Conservation (phyloP, 2,888 invertebrate species). For the Endomychus coccineus region DNA sequence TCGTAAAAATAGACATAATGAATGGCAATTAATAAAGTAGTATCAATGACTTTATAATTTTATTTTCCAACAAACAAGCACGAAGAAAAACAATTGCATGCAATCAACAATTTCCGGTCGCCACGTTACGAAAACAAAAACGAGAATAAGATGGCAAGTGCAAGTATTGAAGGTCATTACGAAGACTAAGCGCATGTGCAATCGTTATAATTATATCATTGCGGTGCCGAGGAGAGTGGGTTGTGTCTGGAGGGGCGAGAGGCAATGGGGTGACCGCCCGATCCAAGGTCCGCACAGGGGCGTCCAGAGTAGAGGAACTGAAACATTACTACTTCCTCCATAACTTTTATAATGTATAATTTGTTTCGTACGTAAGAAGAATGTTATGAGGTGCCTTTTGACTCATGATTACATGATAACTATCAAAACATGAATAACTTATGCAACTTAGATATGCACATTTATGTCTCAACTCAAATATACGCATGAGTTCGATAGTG, state of each 20-base stretch:
- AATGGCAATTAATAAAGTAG: constrained; percentile 13
- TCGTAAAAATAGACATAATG: no score
- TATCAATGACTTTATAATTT: constrained; percentile 14
- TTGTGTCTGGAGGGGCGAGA: constrained; percentile 15
- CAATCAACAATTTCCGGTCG: constrained; percentile 31
- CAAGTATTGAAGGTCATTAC: constrained; percentile 31
- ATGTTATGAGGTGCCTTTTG: no score
- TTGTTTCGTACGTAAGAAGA: no score
- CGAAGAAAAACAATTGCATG: constrained; percentile 19
- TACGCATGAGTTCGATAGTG: no score
- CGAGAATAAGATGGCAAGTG: constrained; percentile 27
- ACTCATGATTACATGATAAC: no score
- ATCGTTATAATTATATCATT: constrained; percentile 31
- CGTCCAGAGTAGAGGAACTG: constrained; percentile 16
- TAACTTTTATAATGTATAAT: no score
- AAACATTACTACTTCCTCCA: constrained; percentile 1
- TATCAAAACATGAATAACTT: no score
- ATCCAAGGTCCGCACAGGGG: constrained; percentile 30
- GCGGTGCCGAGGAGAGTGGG: constrained; percentile 18
- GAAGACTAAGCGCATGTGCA: constrained; percentile 30
- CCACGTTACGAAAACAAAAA: constrained; percentile 16
- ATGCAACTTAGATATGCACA: no score
- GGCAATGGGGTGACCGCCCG: constrained; percentile 33
- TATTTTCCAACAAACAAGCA: constrained; percentile 8
- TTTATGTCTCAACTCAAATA: no score